Evolutionary conservation across 2,888 invertebrate species (phyloP).

Genomic region (Diogma glabrata): DNA sequence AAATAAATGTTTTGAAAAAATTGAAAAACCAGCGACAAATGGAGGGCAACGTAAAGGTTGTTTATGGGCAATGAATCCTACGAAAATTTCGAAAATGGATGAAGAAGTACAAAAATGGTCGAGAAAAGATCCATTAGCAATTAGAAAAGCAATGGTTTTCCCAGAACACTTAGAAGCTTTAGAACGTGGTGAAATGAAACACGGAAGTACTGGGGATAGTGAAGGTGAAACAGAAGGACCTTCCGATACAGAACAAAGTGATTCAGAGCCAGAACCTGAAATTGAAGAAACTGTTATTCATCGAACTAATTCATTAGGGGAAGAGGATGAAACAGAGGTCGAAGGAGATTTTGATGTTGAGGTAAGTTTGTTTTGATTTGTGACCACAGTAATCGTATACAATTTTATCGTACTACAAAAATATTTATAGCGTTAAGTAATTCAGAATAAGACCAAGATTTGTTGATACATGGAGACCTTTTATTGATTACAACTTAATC

Average conservation of each 20-base stretch:
- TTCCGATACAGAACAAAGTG: conserved; percentile 39
- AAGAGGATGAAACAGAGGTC: conserved; percentile 38
- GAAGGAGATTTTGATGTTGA: conserved; percentile 48
- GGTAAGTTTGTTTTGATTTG: no score
- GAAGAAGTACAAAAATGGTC: conserved; percentile 98
- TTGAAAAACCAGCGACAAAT: conserved; percentile 85
- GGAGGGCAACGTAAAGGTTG: conserved; percentile 78
- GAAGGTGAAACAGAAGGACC: conserved; percentile 43
- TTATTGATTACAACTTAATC: no score
- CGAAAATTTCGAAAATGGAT: conserved; percentile 92
- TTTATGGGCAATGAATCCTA: conserved; percentile 94
- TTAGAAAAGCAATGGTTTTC: conserved; percentile 86
- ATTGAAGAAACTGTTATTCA: conserved; percentile 40
- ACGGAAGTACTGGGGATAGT: conserved; percentile 49
- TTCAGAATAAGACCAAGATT: no score
- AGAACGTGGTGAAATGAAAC: conserved; percentile 82
- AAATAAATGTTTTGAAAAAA: conserved; percentile 98
- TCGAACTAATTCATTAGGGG: conserved; percentile 32
- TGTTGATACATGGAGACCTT: no score
- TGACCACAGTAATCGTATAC: no score
- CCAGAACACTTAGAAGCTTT: conserved; percentile 76
- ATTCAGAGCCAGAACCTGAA: conserved; percentile 45
- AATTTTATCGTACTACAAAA: no score
- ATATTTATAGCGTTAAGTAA: no score
- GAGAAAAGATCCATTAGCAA: conserved; percentile 85